A percentile compares a stretch with the other conserved stretches of the same genome.
These are phyloP conservation scores for Dexiosoma caninum DNA, from an alignment of 2,888 invertebrate genomes.

Conservation along the genomic window DNA sequence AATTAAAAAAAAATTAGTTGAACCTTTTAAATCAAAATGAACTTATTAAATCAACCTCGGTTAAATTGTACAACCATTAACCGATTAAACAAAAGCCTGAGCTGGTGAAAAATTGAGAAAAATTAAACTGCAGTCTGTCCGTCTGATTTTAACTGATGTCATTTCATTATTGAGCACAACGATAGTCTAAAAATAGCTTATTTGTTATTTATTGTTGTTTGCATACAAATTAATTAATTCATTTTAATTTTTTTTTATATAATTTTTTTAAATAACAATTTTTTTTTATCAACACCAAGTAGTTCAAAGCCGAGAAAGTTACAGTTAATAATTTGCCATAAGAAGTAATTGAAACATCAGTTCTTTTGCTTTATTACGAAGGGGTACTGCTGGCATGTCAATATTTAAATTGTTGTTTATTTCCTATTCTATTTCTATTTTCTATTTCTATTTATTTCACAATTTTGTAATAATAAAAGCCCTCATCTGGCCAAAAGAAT, in stretches of 20 bases:
- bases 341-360: slow-evolving; percentile 11
- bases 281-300: neutral
- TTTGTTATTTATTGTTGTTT: neutral
- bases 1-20: too few species aligned
- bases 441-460: too few species aligned
- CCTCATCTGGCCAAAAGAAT: too few species aligned
- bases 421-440: too few species aligned
- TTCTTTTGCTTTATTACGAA: neutral
- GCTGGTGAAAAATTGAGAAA: too few species aligned
- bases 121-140: neutral
- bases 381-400: slow-evolving; percentile 2
- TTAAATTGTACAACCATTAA: too few species aligned
- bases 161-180: neutral
- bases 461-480: too few species aligned
- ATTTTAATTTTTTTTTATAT: neutral
- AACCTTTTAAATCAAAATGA: too few species aligned
- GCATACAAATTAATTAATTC: neutral
- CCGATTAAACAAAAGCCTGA: too few species aligned
- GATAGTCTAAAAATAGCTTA: neutral
- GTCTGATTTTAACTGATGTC: neutral
- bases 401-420: slow-evolving; percentile 24
- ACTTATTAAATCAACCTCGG: too few species aligned
- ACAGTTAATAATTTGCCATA: neutral
- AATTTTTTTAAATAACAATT: neutral
- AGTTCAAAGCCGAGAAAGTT: neutral